Base-by-base conservation (phyloP, 2,888 invertebrate genomes). In the Lepas anatifera region DNA sequence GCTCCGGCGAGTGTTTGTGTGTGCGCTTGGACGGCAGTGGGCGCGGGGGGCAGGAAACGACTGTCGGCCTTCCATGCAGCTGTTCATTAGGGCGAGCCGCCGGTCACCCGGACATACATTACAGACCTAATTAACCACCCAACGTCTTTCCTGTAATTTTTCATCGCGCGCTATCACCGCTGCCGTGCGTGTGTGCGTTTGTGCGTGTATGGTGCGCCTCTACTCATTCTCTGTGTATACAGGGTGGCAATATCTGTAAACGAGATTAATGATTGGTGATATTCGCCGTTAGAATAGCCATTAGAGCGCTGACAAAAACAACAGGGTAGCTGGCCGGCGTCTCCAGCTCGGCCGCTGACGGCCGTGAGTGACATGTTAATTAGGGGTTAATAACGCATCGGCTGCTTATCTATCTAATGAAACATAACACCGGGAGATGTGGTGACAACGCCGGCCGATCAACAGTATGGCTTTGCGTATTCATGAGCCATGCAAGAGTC, bases 251-350 rank as follows among this genome's bases (percentile, higher is more conserved):
- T 58, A 32, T 27, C n/a, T 58, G 58, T 58, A 58, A 58, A 58
- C 58, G 58, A 58, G 58, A 58, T 58, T 58, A 58, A 29, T 58
- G 29, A 58, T 18, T 58, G 58, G 6, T 32, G 22, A 58, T 58
- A 58, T 58, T 32, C 58, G 18, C 16, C 22, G 32, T 16, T 29
- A 32, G 48, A 32, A 58, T 58, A 58, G 29, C 58, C 29, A 58
- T 58, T 58, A 58, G 13, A 2, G 11, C 27, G 4, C 6, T 16
- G 41, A 16, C 41, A 41, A 41, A 41, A 41, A 41, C 27, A 10
- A 50, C 32, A 27, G 32, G 58, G 32, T 27, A 32, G 18, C 32
- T 18, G 16, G 25, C 25, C 22, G 58, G 32, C 27, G 32, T 32
- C 41, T 50, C 25, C 22, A 16, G n/a, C 25, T 18, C 25, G 48